Evolutionary conservation across 1,140 invertebrate genomes (phyloP).

Genomic region (Penaeus chinensis): DNA sequence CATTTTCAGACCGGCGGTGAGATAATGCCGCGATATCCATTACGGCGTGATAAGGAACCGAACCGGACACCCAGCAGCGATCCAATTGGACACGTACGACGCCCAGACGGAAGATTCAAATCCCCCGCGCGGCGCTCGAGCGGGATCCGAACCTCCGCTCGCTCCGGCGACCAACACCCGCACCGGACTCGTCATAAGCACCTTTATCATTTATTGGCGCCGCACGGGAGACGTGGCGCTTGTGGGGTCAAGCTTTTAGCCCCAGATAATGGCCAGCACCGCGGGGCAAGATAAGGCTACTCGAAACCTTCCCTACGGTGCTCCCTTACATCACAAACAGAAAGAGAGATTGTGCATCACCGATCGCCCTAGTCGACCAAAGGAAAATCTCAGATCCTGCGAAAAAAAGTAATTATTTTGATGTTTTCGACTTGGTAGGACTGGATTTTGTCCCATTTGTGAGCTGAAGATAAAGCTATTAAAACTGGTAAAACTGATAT

Average conservation of each 20-base stretch:
- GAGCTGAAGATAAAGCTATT: no score
- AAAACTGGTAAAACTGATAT: no score
- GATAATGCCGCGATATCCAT: conserved; percentile 57
- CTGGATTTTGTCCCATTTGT: no score
- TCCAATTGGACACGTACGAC: conserved; percentile 35
- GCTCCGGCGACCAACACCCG: conserved; percentile 12
- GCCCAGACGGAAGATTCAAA: conserved; percentile 48
- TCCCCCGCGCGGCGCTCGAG: background rate
- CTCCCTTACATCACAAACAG: conserved; percentile 7
- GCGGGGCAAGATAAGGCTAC: conserved; percentile 20
- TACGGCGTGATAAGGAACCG: conserved; percentile 44
- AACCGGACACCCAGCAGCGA: conserved; percentile 17
- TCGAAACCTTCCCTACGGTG: conserved; percentile 11
- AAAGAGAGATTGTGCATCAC: background rate
- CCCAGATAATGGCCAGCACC: conserved; percentile 42
- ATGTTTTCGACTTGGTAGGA: no score
- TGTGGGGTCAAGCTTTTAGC: conserved; percentile 44
- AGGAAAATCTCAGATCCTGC: no score
- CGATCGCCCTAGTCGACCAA: no score
- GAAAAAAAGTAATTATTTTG: no score
- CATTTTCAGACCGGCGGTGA: conserved; percentile 53
- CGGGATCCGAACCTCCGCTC: conserved; percentile 41
- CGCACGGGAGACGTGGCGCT: conserved; percentile 44
- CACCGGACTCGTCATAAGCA: conserved; percentile 53
- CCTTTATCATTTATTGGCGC: conserved; percentile 60